phyloP scores from a whole-genome alignment of 2,888 invertebrate species.

The Sarcophaga caerulescens region DNA sequence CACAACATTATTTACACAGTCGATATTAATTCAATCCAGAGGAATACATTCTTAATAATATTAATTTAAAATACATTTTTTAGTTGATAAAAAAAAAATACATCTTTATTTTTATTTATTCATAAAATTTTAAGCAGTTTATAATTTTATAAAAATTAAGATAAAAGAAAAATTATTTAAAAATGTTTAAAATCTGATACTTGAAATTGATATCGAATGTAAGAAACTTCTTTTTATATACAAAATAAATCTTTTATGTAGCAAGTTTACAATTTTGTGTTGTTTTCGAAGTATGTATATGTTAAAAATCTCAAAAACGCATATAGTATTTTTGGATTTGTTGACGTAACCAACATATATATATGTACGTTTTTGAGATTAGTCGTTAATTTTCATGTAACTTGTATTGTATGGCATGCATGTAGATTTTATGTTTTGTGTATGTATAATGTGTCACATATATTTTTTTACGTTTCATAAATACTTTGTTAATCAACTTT shows the following conservation, averaged over 20 bases:
- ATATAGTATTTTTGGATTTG: too few species aligned
- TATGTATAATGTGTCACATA: not conserved
- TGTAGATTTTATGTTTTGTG: slow-evolving; percentile 1
- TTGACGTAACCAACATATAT: too few species aligned
- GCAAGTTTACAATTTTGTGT: too few species aligned
- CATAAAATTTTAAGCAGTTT: too few species aligned
- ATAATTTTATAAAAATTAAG: too few species aligned
- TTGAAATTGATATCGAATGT: not conserved
- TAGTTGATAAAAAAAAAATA: too few species aligned
- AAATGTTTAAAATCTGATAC: not conserved
- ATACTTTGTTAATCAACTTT: not conserved
- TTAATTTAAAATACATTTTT: too few species aligned
- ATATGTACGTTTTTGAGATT: not conserved
- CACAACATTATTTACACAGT: not conserved
- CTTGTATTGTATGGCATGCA: slow-evolving; percentile 1
- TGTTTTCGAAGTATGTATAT: too few species aligned
- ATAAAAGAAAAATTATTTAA: too few species aligned
- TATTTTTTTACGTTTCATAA: not conserved
- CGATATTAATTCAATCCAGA: slow-evolving; percentile 9
- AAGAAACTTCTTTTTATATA: not conserved
- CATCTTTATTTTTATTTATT: too few species aligned
- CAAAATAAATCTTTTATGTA: too few species aligned
- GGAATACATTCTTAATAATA: not conserved
- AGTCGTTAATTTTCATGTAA: not conserved
- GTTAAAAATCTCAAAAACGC: too few species aligned